These are phyloP conservation scores for Stenchaetothrips biformis DNA, from an alignment of 2,888 invertebrate species.

Conservation along the genomic window DNA sequence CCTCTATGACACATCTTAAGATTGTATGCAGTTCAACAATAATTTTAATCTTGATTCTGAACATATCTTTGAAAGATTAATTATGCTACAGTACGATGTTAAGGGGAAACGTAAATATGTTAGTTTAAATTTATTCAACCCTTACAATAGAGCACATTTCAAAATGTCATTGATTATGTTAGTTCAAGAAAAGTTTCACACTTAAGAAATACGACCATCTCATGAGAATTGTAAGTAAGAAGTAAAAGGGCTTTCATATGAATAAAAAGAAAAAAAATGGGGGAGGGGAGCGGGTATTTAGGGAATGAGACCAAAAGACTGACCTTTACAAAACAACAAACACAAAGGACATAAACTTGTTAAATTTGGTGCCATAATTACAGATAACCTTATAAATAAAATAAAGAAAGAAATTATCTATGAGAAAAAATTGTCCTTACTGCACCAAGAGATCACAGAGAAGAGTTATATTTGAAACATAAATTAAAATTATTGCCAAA, in stretches of 20 bases:
- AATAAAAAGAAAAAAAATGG: background rate
- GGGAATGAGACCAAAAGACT: background rate
- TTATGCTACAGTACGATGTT: background rate
- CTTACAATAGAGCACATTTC: background rate
- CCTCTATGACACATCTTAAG: too few relatives aligned
- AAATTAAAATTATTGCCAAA: background rate
- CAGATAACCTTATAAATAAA: background rate
- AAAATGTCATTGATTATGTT: too few relatives aligned
- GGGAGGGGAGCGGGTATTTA: background rate
- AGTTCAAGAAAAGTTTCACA: background rate
- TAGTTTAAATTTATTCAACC: background rate
- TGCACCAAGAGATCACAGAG: slow-evolving; percentile 22
- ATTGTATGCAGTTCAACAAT: background rate
- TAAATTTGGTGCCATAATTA: slow-evolving; percentile 8
- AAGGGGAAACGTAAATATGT: background rate
- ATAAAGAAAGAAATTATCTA: background rate
- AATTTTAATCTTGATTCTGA: background rate
- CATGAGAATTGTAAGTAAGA: background rate
- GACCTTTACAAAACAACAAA: background rate
- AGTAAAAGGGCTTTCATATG: background rate
- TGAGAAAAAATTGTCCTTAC: background rate
- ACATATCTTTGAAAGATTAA: background rate
- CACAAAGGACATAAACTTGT: background rate
- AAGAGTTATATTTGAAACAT: slow-evolving; percentile 7
- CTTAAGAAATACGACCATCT: background rate